Evolutionary conservation across 2,888 invertebrate genomes (phyloP), one percentile per base, ranked within the genome.

Genomic region (Philaethria dido): DNA sequence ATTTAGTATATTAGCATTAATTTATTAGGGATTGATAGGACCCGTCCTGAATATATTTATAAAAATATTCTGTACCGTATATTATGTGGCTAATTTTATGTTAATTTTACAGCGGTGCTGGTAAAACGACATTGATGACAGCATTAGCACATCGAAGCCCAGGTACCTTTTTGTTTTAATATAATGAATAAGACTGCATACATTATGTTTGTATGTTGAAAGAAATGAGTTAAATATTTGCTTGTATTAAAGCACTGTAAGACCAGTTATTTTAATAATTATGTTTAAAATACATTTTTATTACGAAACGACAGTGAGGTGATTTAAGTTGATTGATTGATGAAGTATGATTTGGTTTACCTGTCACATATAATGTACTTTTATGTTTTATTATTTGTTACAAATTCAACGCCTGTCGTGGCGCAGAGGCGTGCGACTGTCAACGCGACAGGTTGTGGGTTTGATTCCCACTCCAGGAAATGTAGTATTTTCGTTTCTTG

Each of bases 81-180:
- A 6, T 20, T 54, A 13, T 36, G 1, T 2, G 2, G 11, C 4
- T 18, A 16, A 14, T 42, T 68, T 78, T 11, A 33, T 52, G 1
- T 52, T 3, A 16, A 77, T 77, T 74, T 93, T 93, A 62, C 85
- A 96, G 96, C 86, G 98, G 98, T 14, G 96, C 97, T 14, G 98
- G 98, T 0, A 98, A 98, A 90, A 97, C 97, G 69, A 97, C 98
- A 0, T 87, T 98, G 59, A 96, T 98, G 96, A 94, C 96, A 62
- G 96, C 97, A 20, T 86, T 98, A 69, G 97, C 97, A 14, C 94
- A 95, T 82, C 93, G 97, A 80, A 95, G 94, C 77, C 93, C 95
- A 81, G 94, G 97, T 97, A 57, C 8, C 0, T n/a, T 20, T 39
- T 3, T n/a, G 0, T 22, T 22, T 20, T 13, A 18, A 11, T 5